Evolutionary conservation across 2,888 invertebrate species (phyloP).

Genomic region (Yponomeuta plumbellus): DNA sequence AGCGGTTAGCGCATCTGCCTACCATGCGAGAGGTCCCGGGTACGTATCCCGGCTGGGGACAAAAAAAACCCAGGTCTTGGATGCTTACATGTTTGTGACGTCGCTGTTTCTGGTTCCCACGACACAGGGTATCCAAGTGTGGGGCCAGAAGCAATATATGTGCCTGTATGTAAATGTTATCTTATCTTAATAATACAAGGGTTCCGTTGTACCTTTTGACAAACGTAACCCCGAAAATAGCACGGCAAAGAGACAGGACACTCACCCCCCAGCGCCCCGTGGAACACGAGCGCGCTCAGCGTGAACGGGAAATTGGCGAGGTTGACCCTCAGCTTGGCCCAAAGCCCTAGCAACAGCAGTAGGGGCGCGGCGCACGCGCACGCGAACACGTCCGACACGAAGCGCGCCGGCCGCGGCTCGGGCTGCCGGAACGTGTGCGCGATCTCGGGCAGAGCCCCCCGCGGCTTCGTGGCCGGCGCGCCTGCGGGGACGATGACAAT

Average conservation of each 20-base stretch:
- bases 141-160: no score
- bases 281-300: slow-evolving; percentile 91
- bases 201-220: no score
- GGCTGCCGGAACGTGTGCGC: slow-evolving; percentile 92
- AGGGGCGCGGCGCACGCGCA: slow-evolving; percentile 88
- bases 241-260: slow-evolving; percentile 17
- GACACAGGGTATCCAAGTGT: no score
- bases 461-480: slow-evolving; percentile 22
- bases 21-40: no score
- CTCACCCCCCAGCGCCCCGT: slow-evolving; percentile 88
- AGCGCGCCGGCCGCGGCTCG: slow-evolving; percentile 91
- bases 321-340: slow-evolving; percentile 92
- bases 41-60: no score
- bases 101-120: no score
- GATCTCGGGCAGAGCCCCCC: slow-evolving; percentile 77
- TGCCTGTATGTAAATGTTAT: no score
- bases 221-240: no score
- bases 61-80: no score
- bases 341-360: slow-evolving; percentile 87
- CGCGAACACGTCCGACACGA: slow-evolving; percentile 94
- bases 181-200: no score
- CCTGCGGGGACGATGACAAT: slow-evolving; percentile 2
- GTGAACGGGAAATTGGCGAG: slow-evolving; percentile 87
- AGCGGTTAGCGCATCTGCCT: no score
- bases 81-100: no score